These are phyloP conservation scores for Euura lappo DNA, from an alignment of 1,140 invertebrate species.

Conservation along the genomic window DNA sequence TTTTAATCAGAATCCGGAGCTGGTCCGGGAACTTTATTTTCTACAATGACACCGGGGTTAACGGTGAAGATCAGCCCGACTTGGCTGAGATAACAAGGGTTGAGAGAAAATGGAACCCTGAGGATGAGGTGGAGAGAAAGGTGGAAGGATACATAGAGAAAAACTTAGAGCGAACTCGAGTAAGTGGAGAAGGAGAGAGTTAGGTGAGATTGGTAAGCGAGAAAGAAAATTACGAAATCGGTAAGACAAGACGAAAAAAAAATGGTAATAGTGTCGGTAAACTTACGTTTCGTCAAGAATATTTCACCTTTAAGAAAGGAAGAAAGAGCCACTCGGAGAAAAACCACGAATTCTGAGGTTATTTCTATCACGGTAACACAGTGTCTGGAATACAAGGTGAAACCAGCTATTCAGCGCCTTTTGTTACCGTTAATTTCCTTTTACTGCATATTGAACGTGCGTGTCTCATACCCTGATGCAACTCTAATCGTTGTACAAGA, in stretches of 20 bases:
- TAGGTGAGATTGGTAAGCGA: background rate
- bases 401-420: no score
- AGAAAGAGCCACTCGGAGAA: background rate
- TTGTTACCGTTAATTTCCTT: background rate
- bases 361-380: background rate
- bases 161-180: background rate
- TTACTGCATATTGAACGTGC: slow-evolving; percentile 5
- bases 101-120: background rate
- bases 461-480: slow-evolving; percentile 10
- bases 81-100: slow-evolving; percentile 9
- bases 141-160: background rate
- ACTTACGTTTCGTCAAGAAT: background rate
- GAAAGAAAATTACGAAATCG: background rate
- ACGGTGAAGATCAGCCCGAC: slow-evolving; percentile 32
- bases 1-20: slow-evolving; percentile 36
- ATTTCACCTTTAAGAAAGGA: background rate
- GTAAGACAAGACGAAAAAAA: background rate
- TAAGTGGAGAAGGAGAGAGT: background rate
- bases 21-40: slow-evolving; percentile 35
- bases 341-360: background rate
- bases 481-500: slow-evolving; percentile 18
- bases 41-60: slow-evolving; percentile 29
- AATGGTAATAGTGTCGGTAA: background rate
- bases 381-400: no score
- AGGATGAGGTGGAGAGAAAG: background rate